Evolutionary conservation across 2,888 invertebrate genomes (phyloP).

Genomic region (Salpingus planirostris): DNA sequence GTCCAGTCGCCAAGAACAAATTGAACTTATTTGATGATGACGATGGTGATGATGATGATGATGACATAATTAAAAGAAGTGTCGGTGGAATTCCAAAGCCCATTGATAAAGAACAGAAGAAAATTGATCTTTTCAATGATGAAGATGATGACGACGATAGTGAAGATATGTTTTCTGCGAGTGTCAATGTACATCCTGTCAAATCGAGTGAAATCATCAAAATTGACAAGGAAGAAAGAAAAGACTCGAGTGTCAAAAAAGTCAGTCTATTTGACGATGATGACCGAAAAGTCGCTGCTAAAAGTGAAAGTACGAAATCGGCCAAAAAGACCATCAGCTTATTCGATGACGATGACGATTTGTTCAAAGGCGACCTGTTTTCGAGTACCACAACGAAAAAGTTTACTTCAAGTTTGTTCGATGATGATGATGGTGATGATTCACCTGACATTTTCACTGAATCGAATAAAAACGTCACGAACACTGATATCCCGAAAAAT

Average conservation of each 20-base stretch:
- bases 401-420: slow-evolving; percentile 25
- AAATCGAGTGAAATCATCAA: slow-evolving; percentile 1
- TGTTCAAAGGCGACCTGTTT: slow-evolving; percentile 37
- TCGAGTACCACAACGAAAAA: slow-evolving; percentile 21
- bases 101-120: slow-evolving; percentile 8
- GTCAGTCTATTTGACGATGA: slow-evolving; percentile 19
- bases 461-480: too few species aligned
- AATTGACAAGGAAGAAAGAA: neutral
- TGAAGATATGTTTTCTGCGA: slow-evolving; percentile 2
- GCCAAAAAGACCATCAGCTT: slow-evolving; percentile 6
- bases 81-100: too few species aligned
- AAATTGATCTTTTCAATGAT: slow-evolving; percentile 20
- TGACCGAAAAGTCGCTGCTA: slow-evolving; percentile 2
- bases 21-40: slow-evolving; percentile 9
- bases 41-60: slow-evolving; percentile 3
- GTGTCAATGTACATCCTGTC: neutral
- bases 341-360: slow-evolving; percentile 25
- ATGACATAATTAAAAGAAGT: neutral
- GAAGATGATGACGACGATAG: too few species aligned
- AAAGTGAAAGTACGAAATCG: slow-evolving; percentile 13
- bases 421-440: slow-evolving; percentile 18
- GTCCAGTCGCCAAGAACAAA: slow-evolving; percentile 5
- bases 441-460: too few species aligned
- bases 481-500: too few species aligned
- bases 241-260: too few species aligned